phyloP scores from a whole-genome alignment of 1,140 invertebrate genomes.

The Lineus longissimus region DNA sequence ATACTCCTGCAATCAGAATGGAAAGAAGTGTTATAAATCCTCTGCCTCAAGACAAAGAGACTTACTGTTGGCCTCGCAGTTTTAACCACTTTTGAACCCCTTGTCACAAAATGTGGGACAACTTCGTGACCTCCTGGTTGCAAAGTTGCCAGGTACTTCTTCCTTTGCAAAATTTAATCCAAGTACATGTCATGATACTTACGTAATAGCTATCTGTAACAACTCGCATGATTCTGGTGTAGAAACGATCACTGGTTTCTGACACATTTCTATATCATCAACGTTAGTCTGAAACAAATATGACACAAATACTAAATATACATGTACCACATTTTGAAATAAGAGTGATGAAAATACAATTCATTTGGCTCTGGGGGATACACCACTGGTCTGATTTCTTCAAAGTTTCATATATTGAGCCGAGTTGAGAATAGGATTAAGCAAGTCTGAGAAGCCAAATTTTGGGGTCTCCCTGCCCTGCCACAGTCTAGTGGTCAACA shows the following conservation, averaged over 20 bases:
- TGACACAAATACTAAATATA: too few species aligned
- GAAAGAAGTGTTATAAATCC: not conserved
- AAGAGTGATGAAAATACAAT: too few species aligned
- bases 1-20: conserved; percentile 24
- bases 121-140: too few species aligned
- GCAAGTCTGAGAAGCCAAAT: too few species aligned
- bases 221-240: conserved; percentile 22
- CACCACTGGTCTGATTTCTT: too few species aligned
- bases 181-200: conserved; percentile 10
- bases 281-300: conserved; percentile 2
- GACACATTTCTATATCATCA: conserved; percentile 7
- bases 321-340: too few species aligned
- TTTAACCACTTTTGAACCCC: conserved; percentile 6
- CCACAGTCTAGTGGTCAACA: too few species aligned
- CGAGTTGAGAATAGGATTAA: too few species aligned
- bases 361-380: too few species aligned
- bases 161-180: conserved; percentile 15
- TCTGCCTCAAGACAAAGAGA: conserved; percentile 12
- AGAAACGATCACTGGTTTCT: conserved; percentile 9
- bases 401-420: too few species aligned
- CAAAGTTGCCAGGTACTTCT: too few species aligned
- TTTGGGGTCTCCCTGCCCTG: too few species aligned
- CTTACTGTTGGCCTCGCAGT: conserved; percentile 10
- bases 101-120: conserved; percentile 5
- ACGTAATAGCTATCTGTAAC: conserved; percentile 22